phyloP scores from a whole-genome alignment of 2,113 vertebrate genomes.

The Monopterus albus region DNA sequence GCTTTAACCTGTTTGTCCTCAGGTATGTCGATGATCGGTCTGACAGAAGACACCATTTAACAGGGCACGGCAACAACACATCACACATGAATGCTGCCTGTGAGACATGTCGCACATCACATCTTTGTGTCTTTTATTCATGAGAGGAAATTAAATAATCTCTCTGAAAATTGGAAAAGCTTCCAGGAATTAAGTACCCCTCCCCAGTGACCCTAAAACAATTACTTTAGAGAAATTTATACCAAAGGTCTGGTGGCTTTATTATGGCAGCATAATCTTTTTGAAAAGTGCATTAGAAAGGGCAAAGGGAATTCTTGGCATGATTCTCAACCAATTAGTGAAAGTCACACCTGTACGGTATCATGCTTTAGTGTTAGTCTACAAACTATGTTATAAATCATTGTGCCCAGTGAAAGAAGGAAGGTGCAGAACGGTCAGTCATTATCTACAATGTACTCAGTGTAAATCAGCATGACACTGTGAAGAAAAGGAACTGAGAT shows the following conservation, averaged over 20 bases:
- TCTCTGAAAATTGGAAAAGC: conserved; percentile 42
- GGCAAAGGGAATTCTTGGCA: conserved; percentile 7
- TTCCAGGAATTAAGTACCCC: conserved; percentile 41
- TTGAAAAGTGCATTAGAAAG: no score
- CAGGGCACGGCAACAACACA: conserved; percentile 27
- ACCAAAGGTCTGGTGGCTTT: conserved; percentile 11
- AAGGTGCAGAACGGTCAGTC: not conserved
- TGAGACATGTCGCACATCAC: conserved; percentile 1
- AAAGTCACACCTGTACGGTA: conserved; percentile 25
- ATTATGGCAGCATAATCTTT: conserved; percentile 37
- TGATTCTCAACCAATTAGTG: not conserved
- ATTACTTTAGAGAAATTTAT: conserved; percentile 29
- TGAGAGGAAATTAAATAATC: conserved; percentile 47
- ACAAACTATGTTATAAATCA: not conserved
- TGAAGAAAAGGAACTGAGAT: not conserved
- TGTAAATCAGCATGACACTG: not conserved
- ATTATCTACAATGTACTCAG: not conserved
- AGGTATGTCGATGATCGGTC: conserved; percentile 52
- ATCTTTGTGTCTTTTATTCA: conserved; percentile 27
- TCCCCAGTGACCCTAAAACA: conserved; percentile 46
- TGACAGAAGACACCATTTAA: conserved; percentile 42
- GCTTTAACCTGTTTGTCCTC: conserved; percentile 73
- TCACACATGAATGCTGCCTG: not conserved
- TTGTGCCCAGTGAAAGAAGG: not conserved
- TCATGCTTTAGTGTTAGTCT: not conserved